phyloP scores from a whole-genome alignment of 1,140 invertebrate species.

The Drosophila mojavensis region DNA sequence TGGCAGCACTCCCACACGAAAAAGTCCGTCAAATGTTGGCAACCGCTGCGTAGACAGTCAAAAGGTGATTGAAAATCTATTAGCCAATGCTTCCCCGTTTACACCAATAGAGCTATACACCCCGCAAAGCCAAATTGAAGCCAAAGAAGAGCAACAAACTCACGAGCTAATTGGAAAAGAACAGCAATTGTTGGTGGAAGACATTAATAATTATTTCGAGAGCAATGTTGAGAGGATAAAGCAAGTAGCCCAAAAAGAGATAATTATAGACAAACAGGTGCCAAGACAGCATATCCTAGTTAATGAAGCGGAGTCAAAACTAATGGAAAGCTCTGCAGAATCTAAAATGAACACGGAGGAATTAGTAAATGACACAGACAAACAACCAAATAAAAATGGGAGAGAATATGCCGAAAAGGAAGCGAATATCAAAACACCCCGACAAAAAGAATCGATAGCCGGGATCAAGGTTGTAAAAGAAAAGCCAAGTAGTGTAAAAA shows the following conservation, averaged over 20 bases:
- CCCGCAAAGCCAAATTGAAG: neutral
- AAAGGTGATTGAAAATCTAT: neutral
- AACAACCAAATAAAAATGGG: neutral
- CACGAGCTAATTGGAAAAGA: neutral
- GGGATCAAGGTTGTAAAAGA: too few relatives aligned
- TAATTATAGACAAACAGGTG: neutral
- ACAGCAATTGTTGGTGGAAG: neutral
- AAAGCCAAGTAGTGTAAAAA: too few relatives aligned
- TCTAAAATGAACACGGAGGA: neutral
- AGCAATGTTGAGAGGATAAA: neutral
- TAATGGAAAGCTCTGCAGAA: neutral
- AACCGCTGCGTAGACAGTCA: neutral
- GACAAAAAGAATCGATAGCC: neutral
- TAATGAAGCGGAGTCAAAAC: neutral
- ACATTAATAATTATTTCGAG: slow-evolving; percentile 13
- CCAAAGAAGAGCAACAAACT: neutral
- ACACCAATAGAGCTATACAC: slow-evolving; percentile 5
- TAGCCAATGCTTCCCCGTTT: neutral
- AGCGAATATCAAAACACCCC: neutral
- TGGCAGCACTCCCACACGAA: slow-evolving; percentile 14
- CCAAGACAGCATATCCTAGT: neutral
- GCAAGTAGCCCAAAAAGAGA: neutral
- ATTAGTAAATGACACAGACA: neutral
- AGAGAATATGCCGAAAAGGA: neutral
- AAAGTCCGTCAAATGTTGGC: neutral